phyloP scores from a whole-genome alignment of 2,797 vertebrate genomes.

The Acanthurus leucopareius region DNA sequence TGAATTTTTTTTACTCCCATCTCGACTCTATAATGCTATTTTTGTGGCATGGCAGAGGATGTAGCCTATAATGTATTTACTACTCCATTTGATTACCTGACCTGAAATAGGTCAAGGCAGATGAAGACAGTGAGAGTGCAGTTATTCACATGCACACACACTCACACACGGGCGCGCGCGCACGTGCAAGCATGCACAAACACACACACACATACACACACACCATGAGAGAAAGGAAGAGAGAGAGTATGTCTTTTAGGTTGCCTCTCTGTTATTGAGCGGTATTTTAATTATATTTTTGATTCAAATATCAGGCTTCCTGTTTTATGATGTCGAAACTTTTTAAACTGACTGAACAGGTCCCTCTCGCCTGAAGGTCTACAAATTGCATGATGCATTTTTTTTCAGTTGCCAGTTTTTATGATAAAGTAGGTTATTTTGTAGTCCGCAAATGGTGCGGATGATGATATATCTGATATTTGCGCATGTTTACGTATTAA shows the following conservation, averaged over 20 bases:
- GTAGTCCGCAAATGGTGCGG: conserved; percentile 8
- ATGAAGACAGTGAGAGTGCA: conserved; percentile 82
- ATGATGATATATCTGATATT: background rate
- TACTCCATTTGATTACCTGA: conserved; percentile 79
- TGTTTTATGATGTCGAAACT: conserved; percentile 30
- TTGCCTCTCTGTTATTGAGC: conserved; percentile 60
- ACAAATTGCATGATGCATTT: conserved; percentile 21
- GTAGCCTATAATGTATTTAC: conserved; percentile 64
- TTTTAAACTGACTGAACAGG: conserved; percentile 11
- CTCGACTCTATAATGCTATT: conserved; percentile 46
- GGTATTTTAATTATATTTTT: conserved; percentile 38
- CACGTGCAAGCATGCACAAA: background rate
- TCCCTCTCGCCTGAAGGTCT: background rate
- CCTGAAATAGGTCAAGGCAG: conserved; percentile 82
- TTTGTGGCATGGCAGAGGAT: conserved; percentile 48
- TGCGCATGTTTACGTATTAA: background rate
- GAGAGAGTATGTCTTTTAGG: conserved; percentile 44
- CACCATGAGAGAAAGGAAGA: conserved; percentile 11
- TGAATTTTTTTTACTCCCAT: conserved; percentile 1
- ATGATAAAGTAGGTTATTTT: conserved; percentile 2
- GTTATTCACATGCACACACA: conserved; percentile 74
- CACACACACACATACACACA: conserved; percentile 29
- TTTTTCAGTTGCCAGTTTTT: background rate
- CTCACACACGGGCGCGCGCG: conserved; percentile 24
- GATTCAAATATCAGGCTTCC: conserved; percentile 23